Conservation (phyloP, 2,113 vertebrate species). For the Propithecus coquereli region DNA sequence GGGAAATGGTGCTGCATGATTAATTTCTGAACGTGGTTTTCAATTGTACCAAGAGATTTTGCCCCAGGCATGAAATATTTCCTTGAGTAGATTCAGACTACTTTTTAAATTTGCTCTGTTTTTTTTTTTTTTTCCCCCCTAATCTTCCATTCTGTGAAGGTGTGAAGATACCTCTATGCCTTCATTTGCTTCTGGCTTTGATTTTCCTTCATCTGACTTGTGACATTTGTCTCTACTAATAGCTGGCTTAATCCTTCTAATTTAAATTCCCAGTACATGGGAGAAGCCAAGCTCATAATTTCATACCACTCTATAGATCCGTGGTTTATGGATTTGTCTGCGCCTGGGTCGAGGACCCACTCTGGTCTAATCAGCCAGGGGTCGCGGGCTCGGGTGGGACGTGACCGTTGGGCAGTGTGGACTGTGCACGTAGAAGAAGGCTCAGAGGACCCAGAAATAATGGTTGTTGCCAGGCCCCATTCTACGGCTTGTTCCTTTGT, state of each 20-base stretch:
- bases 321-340: too few relatives aligned
- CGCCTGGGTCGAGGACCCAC: too few relatives aligned
- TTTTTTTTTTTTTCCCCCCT: neutral
- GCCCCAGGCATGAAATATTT: neutral
- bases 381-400: neutral
- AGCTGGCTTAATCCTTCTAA: too few relatives aligned
- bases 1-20: neutral
- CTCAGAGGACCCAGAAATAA: neutral
- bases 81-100: neutral
- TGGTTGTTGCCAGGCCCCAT: neutral
- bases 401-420: neutral
- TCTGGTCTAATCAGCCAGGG: too few relatives aligned
- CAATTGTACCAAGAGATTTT: neutral
- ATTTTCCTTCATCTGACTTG: too few relatives aligned
- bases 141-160: neutral
- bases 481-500: neutral
- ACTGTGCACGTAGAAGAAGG: neutral
- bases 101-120: neutral
- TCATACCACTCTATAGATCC: too few relatives aligned
- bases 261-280: too few relatives aligned
- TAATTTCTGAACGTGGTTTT: neutral
- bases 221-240: too few relatives aligned
- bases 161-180: neutral
- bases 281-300: too few relatives aligned
- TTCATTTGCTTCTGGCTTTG: too few relatives aligned